Evolutionary conservation across 2,888 invertebrate genomes (phyloP), one percentile per base, ranked within the genome.

Genomic region (Drosophila peninsularis): DNA sequence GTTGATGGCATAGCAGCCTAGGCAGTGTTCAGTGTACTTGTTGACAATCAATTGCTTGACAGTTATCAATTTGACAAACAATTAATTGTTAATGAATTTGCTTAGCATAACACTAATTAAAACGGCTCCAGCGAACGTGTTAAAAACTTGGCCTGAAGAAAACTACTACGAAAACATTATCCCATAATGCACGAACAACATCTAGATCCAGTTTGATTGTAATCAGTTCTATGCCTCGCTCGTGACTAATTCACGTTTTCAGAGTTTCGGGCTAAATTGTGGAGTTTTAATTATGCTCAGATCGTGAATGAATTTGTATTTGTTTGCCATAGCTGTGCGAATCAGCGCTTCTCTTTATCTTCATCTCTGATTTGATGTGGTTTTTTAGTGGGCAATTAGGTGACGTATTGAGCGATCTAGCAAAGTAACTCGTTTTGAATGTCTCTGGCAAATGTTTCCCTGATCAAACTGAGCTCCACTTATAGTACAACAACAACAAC

Each of bases 171-270:
- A 50, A 50, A 34, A 34, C 1, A 41, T 19, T 19, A 5, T 11
- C 17, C 37, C 19, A 41, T 21, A 14, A 7, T 13, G 21, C 7
- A 14, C 21, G 9, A 32, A 34, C n/a, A 3, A n/a, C n/a, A 24
- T 7, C 27, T 34, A 19, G 9, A 36, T 49, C 37, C 7, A 21
- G 36, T 37, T 10, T 45, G 52, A 42, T 53, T n/a, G 10, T 1
- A 44, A 42, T 49, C 50, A 24, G 17, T 21, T 17, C 17, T 21
- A 21, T 11, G 10, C 5, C n/a, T 10, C 32, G 24, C 45, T 52
- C 19, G 41, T 11, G 66, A 5, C 17, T 17, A 39, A 39, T 17
- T 75, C 86, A 85, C 82, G 76, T 69, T 88, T 86, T 53, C 41
- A 36, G 21, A 56, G 17, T 1, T 21, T 34, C 34, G 14, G 13